Percentiles rank a stretch among this genome's conserved stretches.
Evolutionary conservation across 2,113 vertebrate species (phyloP).

Genomic region (Tetraodon nigroviridis): DNA sequence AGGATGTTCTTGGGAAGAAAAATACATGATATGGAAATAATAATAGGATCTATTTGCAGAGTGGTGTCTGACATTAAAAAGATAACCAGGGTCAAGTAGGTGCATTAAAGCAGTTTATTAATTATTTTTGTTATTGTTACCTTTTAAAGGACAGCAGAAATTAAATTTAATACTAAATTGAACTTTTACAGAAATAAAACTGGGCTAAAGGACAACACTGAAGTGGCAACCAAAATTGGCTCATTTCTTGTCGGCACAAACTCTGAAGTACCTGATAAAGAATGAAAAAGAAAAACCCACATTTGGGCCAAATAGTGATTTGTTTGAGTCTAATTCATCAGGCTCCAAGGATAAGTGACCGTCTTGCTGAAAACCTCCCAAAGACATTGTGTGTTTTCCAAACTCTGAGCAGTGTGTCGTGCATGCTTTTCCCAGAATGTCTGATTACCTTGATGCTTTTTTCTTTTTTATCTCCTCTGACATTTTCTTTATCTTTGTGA

Average conservation of each 20-base stretch:
- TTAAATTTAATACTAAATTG: constrained; percentile 18
- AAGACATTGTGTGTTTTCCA: not conserved
- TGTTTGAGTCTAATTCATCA: constrained; percentile 41
- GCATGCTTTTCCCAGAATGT: not conserved
- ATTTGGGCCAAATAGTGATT: constrained; percentile 21
- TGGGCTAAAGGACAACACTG: no score
- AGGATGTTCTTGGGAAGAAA: constrained; percentile 33
- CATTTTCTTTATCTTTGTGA: not conserved
- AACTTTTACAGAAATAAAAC: no score
- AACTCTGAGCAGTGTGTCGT: not conserved
- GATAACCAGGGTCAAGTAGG: no score
- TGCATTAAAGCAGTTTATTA: not conserved
- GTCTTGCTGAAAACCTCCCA: not conserved
- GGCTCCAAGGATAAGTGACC: constrained; percentile 5
- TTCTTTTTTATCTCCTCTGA: not conserved
- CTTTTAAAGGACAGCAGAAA: constrained; percentile 15
- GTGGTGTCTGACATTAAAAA: constrained; percentile 6
- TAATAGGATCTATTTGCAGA: constrained; percentile 36
- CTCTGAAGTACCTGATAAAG: constrained; percentile 5
- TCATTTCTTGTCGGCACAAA: constrained; percentile 22
- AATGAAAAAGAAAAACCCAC: constrained; percentile 40
- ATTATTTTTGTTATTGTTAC: not conserved
- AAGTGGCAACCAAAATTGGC: no score
- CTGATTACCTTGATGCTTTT: not conserved
- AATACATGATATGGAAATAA: constrained; percentile 43